Evolutionary conservation across 2,888 invertebrate species (phyloP).

Genomic region (Drosophila peninsularis): DNA sequence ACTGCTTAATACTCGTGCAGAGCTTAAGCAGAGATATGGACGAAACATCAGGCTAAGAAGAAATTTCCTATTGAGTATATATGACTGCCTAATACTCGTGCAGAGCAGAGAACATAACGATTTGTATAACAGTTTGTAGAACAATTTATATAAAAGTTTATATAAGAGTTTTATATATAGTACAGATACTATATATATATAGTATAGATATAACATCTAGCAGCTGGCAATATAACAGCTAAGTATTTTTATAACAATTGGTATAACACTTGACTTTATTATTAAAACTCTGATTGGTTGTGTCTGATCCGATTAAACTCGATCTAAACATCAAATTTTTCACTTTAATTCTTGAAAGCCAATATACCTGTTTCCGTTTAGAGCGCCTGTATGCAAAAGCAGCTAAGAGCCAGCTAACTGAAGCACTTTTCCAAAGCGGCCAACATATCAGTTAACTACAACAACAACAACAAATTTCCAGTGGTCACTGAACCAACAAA

Average conservation of each 20-base stretch:
- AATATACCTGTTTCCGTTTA: not conserved
- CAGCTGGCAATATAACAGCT: not conserved
- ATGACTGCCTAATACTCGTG: not conserved
- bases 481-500: conserved; percentile 69
- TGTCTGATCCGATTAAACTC: no score
- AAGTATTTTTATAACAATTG: no score
- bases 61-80: not conserved
- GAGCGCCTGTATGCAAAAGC: conserved; percentile 32
- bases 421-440: conserved; percentile 25
- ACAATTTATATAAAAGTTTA: not conserved
- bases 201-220: no score
- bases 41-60: not conserved
- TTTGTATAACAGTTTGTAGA: not conserved
- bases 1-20: not conserved
- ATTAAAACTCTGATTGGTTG: no score
- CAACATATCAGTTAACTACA: conserved; percentile 30
- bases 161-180: no score
- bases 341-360: not conserved
- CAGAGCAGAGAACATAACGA: not conserved
- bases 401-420: conserved; percentile 41
- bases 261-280: no score
- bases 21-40: not conserved
- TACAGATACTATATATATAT: no score
- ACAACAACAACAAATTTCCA: conserved; percentile 45
- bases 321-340: no score